Base-by-base conservation (phyloP, 2,113 vertebrate species). In the Ginglymostoma cirratum region DNA sequence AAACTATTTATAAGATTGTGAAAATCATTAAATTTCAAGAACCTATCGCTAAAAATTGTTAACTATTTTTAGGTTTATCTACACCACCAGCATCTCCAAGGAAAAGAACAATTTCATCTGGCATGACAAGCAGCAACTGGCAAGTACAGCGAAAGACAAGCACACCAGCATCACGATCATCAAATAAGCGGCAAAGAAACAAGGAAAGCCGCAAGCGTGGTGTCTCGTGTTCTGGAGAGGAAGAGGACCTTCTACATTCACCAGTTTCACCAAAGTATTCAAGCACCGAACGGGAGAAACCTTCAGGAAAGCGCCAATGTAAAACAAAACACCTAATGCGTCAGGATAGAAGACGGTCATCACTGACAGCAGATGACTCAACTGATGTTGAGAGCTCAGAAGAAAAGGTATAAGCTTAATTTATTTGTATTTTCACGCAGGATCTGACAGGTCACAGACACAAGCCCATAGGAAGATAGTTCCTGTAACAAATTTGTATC, bases 271-370 rank as follows among this genome's bases (percentile, higher is more conserved):
- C 98, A 97, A 98, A 98, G 97, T 98, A 99, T 97, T 70, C 94
- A 52, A 95, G 72, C 23, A 97, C 98, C 96, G 99, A 99, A 97
- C 97, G 98, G 19, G 99, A 99, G 97, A 99, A 99, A 97, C 99
- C 99, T 98, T 98, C 99, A 97, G 99, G 99, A 98, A 99, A 99
- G 97, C 98, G 99, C 96, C 98, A 99, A 97, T 99, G 98, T 97
- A 99, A 99, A 98, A 99, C 99, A 98, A 99, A 99, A 97, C 99
- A 99, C 97, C 98, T 99, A 97, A 97, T 98, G 96, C 98, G 98
- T 96, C 98, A 98, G 97, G 99, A 99, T 97, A 97, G 98, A 96
- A 98, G 97, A 96, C 97, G 97, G 96, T 97, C 97, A 96, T 96
- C 97, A 5, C 97, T 97, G 96, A 97, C 98, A 2, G 97, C 97